Evolutionary conservation across 2,113 vertebrate species (phyloP).

Genomic region (Chitala chitala): DNA sequence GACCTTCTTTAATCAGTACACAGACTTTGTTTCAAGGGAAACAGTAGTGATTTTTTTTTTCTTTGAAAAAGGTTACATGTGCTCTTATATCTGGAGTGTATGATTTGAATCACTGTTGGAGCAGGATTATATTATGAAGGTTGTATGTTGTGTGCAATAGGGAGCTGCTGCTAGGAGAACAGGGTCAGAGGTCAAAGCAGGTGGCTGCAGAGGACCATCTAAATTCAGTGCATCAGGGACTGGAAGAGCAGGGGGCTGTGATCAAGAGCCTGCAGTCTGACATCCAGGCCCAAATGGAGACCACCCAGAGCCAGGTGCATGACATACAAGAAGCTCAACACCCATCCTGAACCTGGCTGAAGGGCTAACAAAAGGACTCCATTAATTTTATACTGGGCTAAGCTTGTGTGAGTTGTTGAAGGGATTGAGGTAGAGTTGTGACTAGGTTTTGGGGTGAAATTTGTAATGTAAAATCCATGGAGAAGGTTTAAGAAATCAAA

Average conservation of each 20-base stretch:
- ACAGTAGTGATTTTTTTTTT: too few species aligned
- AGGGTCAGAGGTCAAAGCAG: slow-evolving; percentile 30
- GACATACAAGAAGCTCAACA: slow-evolving; percentile 20
- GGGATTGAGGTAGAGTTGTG: too few species aligned
- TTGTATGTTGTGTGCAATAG: slow-evolving; percentile 42
- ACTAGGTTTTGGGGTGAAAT: too few species aligned
- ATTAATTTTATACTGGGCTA: too few species aligned
- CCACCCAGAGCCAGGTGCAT: slow-evolving; percentile 32
- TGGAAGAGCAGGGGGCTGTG: slow-evolving; percentile 34
- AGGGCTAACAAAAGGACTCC: too few species aligned
- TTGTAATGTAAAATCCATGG: too few species aligned
- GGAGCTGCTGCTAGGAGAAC: slow-evolving; percentile 35
- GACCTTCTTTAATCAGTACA: too few species aligned
- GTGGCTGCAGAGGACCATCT: slow-evolving; percentile 41
- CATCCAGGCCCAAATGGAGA: slow-evolving; percentile 35
- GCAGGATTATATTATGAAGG: background rate
- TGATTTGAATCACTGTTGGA: background rate
- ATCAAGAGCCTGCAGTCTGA: slow-evolving; percentile 24
- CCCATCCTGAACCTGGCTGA: background rate
- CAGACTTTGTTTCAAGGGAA: too few species aligned
- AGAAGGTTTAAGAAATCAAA: background rate
- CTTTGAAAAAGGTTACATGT: too few species aligned
- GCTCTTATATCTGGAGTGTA: background rate
- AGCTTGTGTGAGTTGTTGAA: too few species aligned
- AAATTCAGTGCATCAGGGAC: slow-evolving; percentile 27